Base-by-base conservation (phyloP, 1,140 invertebrate genomes). In the Sarcophaga peregrina region DNA sequence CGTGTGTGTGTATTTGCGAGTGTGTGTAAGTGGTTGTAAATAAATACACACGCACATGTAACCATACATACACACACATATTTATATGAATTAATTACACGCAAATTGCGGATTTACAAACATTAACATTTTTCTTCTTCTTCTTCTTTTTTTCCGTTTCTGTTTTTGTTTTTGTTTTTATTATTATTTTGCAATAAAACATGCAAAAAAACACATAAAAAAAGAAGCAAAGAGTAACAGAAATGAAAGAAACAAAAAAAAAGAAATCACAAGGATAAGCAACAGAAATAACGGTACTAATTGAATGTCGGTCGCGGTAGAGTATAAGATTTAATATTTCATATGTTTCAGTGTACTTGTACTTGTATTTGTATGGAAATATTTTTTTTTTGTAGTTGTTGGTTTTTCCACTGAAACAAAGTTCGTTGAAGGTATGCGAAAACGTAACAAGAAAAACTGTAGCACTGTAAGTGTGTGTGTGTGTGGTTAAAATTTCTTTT, bases 61-160 rank as follows among this genome's bases (percentile, higher is more conserved):
- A 20, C 50, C n/a, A 78, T 9, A 76, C 6, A 78, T 20, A 50
- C 17, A 78, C n/a, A 52, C 17, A 78, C 47, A 78, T n/a, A n/a
- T 50, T 46, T 17, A 17, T 78, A 78, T 78, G 75, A 78, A 52
- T 78, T 78, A 78, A 78, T 78, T 78, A 78, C 47, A 50, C 75
- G 75, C 75, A 78, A 78, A 78, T 78, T 52, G 75, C 75, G 75
- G 75, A 78, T 78, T 78, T 78, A 76, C 74, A 76, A 78, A 78
- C 75, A 52, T 20, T 20, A 68, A 68, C n/a, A 20, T 68, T 68
- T 68, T 68, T 68, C 25, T 37, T 37, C 25, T 37, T 37, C 25
- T 37, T 37, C 25, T 37, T 37, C 25, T 37, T 37, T 37, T 37
- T 37, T 37, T 37, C 25, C 1, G 25, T 37, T 37, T 37, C 4